Evolutionary conservation across 2,797 vertebrate species (phyloP).

Genomic region (Falco novaeseelandiae): DNA sequence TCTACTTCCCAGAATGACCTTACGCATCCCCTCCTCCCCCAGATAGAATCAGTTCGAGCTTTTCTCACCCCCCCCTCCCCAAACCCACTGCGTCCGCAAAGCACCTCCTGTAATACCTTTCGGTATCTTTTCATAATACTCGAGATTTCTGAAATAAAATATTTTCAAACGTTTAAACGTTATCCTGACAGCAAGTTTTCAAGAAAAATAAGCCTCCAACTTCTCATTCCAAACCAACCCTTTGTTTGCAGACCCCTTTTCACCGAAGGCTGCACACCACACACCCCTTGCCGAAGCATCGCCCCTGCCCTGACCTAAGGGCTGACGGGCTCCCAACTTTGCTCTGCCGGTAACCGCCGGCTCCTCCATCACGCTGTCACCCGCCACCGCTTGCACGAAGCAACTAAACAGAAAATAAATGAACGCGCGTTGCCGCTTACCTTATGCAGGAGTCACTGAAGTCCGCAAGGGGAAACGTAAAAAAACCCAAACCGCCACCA

Average conservation of each 20-base stretch:
- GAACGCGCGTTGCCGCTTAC: conserved; percentile 46
- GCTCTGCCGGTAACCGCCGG: not conserved
- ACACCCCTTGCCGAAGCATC: not conserved
- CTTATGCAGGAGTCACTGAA: conserved; percentile 54
- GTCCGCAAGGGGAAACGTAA: not conserved
- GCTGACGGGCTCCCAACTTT: conserved; percentile 50
- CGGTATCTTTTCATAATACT: not conserved
- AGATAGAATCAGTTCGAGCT: not conserved
- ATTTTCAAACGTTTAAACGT: not conserved
- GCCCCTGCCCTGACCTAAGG: not conserved
- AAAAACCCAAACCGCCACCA: not conserved
- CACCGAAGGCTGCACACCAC: not conserved
- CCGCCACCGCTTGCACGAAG: fast-evolving
- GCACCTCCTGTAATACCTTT: not conserved
- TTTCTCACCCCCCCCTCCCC: not conserved
- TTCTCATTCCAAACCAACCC: not conserved
- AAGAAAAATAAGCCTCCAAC: not conserved
- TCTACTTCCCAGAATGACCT: conserved; percentile 38
- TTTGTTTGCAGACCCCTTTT: not conserved
- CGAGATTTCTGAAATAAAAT: not conserved
- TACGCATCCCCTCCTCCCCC: not conserved
- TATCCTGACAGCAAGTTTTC: not conserved
- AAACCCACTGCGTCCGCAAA: not conserved
- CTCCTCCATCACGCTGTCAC: not conserved
- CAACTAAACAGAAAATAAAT: fast-evolving